Percentiles rank a stretch among this genome's conserved stretches.
Conservation (phyloP, 2,113 vertebrate genomes). For the Proterorhinus semilunaris region DNA sequence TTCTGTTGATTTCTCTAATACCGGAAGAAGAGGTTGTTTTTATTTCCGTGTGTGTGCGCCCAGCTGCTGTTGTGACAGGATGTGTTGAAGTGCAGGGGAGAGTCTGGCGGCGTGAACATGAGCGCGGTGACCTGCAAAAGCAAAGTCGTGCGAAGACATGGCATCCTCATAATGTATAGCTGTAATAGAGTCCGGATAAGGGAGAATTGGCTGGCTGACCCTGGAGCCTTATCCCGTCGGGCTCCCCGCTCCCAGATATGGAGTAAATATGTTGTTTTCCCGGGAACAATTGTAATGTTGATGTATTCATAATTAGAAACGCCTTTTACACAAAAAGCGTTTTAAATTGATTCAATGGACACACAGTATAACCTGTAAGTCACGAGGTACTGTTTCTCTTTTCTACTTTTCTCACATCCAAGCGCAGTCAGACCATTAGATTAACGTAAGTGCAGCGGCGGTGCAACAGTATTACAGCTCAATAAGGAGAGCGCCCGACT, state of each 20-base stretch:
- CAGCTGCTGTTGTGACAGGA: conserved; percentile 26
- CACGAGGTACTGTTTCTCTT: too few species aligned
- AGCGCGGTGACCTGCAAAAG: conserved; percentile 46
- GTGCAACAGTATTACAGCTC: too few species aligned
- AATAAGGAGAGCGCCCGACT: too few species aligned
- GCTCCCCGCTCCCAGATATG: conserved; percentile 21
- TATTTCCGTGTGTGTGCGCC: conserved; percentile 27
- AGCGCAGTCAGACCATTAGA: too few species aligned
- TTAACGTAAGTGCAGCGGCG: too few species aligned
- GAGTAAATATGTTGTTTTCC: too few species aligned
- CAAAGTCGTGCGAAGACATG: conserved; percentile 32
- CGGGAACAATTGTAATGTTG: too few species aligned
- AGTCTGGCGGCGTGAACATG: conserved; percentile 17
- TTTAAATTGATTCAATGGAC: too few species aligned
- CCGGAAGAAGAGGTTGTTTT: conserved; percentile 12
- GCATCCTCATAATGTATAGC: conserved; percentile 13
- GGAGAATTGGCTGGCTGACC: conserved; percentile 20
- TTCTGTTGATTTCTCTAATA: conserved; percentile 34
- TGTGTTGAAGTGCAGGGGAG: conserved; percentile 21
- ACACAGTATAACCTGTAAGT: too few species aligned
- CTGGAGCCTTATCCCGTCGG: conserved; percentile 39
- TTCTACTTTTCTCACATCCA: too few species aligned
- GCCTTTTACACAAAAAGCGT: too few species aligned
- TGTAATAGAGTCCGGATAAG: conserved; percentile 19
- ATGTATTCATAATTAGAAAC: too few species aligned